These are phyloP conservation scores for Spisula subtruncata DNA, from an alignment of 2,888 invertebrate genomes.

Conservation along the genomic window DNA sequence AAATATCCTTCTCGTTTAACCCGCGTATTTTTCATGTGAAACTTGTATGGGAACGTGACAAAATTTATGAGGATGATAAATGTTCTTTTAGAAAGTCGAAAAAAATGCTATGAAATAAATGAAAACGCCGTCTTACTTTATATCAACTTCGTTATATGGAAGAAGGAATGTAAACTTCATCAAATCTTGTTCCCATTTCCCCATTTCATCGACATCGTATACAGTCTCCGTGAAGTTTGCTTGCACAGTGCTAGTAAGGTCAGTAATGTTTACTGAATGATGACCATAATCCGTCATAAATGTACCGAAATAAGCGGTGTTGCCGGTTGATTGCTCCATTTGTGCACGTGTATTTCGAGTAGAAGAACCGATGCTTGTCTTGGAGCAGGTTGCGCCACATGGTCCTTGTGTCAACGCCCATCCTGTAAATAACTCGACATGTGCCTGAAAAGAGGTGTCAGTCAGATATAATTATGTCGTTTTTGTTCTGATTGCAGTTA, in stretches of 20 bases:
- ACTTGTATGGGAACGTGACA: too few relatives aligned
- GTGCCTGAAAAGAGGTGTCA: slow-evolving; percentile 43
- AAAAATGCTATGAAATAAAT: too few relatives aligned
- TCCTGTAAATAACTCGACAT: slow-evolving; percentile 71
- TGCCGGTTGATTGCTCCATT: background rate
- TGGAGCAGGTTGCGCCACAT: slow-evolving; percentile 68
- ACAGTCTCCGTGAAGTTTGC: slow-evolving; percentile 55
- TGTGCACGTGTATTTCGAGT: slow-evolving; percentile 39
- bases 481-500: background rate
- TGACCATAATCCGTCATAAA: slow-evolving; percentile 57
- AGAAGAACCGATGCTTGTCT: slow-evolving; percentile 53
- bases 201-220: slow-evolving; percentile 60
- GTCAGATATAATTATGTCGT: background rate
- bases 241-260: slow-evolving; percentile 43
- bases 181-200: slow-evolving; percentile 73
- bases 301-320: slow-evolving; percentile 67
- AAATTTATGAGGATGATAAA: too few relatives aligned
- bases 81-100: too few relatives aligned
- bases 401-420: slow-evolving; percentile 75
- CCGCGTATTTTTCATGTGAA: too few relatives aligned
- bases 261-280: background rate
- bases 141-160: slow-evolving; percentile 42
- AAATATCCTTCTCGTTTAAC: too few relatives aligned
- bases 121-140: slow-evolving; percentile 52
- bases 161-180: slow-evolving; percentile 56